Percentiles rank a stretch among this genome's conserved stretches.
Evolutionary conservation across 1,140 invertebrate species (phyloP).

Genomic region (Drosophila prosaltans): DNA sequence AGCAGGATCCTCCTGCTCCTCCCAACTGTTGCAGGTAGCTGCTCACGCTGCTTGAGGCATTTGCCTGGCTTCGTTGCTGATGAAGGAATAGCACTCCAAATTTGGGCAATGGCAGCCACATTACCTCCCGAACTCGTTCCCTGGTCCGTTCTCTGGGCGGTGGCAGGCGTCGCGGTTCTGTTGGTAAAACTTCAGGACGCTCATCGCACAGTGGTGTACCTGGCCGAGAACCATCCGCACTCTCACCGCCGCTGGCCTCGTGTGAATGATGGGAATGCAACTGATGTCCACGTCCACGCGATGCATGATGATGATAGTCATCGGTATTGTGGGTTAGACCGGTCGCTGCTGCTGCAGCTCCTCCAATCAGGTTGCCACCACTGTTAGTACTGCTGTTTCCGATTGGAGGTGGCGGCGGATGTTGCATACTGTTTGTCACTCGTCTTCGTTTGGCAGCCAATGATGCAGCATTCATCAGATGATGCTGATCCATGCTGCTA

Average conservation of each 20-base stretch:
- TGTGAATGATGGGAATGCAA: constrained; percentile 83
- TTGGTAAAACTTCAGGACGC: constrained; percentile 89
- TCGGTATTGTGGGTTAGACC: constrained; percentile 52
- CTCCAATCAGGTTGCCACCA: constrained; percentile 19
- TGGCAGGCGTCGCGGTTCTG: constrained; percentile 89
- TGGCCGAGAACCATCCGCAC: constrained; percentile 87
- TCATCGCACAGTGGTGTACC: constrained; percentile 94
- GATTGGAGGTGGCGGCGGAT: constrained; percentile 19
- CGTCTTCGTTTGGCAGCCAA: constrained; percentile 68
- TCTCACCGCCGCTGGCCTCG: constrained; percentile 81
- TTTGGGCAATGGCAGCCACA: constrained; percentile 92
- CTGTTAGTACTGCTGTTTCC: constrained; percentile 27
- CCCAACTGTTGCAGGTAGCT: constrained; percentile 50
- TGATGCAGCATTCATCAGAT: constrained; percentile 60
- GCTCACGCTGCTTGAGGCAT: constrained; percentile 27
- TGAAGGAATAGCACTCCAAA: constrained; percentile 90
- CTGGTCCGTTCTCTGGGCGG: constrained; percentile 85
- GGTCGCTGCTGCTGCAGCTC: constrained; percentile 24
- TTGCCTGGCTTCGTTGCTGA: constrained; percentile 28
- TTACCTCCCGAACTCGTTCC: constrained; percentile 87
- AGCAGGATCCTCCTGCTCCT: constrained; percentile 32
- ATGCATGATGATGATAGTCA: constrained; percentile 76
- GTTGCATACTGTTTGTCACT: constrained; percentile 45
- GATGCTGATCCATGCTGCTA: constrained; percentile 64
- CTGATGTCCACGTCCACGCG: constrained; percentile 77